Evolutionary conservation across 2,113 vertebrate genomes (phyloP).

Genomic region (Serinus canaria): DNA sequence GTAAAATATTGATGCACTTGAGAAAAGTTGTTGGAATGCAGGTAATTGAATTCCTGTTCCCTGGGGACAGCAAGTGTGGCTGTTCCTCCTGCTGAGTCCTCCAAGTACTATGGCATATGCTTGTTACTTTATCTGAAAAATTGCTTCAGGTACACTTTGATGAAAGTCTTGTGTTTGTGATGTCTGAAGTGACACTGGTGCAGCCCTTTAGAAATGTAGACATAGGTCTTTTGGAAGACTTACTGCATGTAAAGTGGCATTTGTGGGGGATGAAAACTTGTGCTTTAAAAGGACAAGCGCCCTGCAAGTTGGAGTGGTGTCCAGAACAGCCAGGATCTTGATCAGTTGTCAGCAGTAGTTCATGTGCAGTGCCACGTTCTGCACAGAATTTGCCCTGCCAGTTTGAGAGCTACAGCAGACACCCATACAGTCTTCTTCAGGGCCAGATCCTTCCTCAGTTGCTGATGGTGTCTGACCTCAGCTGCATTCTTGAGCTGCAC

Average conservation of each 20-base stretch:
- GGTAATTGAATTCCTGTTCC: not conserved
- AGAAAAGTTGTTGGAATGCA: not conserved
- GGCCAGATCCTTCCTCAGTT: not conserved
- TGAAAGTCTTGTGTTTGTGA: not conserved
- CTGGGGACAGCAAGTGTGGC: not conserved
- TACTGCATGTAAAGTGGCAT: rapidly evolving
- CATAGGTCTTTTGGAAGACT: not conserved
- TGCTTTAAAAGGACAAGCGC: not conserved
- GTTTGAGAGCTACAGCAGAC: not conserved
- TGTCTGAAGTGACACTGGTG: not conserved
- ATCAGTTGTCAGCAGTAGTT: not conserved
- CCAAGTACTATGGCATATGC: not conserved
- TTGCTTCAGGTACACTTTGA: not conserved
- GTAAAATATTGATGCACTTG: not conserved
- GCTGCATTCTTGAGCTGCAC: not conserved
- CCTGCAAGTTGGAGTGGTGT: not conserved
- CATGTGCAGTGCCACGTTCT: not conserved
- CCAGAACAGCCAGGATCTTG: not conserved
- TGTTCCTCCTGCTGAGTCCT: not conserved
- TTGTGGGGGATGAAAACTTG: not conserved
- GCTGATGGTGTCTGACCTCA: not conserved
- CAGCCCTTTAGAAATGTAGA: not conserved
- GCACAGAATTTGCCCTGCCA: not conserved
- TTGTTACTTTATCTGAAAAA: not conserved
- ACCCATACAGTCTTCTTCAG: not conserved